Evolutionary conservation across 2,113 vertebrate species (phyloP).

Genomic region (Cephalopterus ornatus): DNA sequence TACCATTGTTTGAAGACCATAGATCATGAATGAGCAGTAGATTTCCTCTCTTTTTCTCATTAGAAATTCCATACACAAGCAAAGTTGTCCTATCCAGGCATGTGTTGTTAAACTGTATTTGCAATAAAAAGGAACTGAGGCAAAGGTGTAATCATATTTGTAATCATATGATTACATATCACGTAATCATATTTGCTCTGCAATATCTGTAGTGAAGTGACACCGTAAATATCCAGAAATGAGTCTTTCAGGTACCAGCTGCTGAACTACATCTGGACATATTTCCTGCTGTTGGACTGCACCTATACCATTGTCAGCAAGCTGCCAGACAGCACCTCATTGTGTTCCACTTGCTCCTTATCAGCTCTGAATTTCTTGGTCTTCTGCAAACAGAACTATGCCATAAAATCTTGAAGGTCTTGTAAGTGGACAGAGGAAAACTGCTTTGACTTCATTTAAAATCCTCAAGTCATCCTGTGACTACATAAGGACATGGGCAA

Average conservation of each 20-base stretch:
- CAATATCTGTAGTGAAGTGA: accelerated
- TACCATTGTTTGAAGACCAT: neutral
- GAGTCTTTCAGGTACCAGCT: neutral
- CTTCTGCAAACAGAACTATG: neutral
- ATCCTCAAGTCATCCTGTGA: neutral
- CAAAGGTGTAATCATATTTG: neutral
- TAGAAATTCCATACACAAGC: neutral
- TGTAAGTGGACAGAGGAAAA: neutral
- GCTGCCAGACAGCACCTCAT: neutral
- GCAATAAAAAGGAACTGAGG: neutral
- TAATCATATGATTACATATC: too few relatives aligned
- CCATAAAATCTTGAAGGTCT: neutral
- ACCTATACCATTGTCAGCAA: neutral
- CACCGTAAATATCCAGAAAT: neutral
- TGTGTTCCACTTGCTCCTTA: neutral
- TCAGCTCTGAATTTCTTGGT: neutral
- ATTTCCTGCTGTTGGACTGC: neutral
- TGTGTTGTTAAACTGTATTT: neutral
- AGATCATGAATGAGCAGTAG: neutral
- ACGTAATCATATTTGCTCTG: neutral
- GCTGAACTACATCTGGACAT: neutral
- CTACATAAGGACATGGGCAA: neutral
- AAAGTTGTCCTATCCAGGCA: neutral
- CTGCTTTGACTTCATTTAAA: neutral
- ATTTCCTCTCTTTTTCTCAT: neutral